A percentile compares a stretch with the other conserved stretches of the same genome.
Evolutionary conservation across 2,888 invertebrate species (phyloP).

Genomic region (Emesis castigata): DNA sequence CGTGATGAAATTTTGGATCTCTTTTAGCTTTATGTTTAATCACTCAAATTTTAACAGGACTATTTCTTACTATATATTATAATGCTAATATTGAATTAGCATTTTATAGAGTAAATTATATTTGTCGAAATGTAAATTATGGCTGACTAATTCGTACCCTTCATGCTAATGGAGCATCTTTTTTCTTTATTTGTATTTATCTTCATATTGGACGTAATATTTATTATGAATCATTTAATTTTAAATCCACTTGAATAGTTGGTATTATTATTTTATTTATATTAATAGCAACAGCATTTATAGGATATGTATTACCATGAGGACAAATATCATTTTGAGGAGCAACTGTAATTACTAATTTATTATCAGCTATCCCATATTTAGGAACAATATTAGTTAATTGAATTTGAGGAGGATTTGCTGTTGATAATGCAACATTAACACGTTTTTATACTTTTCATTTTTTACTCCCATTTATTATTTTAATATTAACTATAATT

Average conservation of each 20-base stretch:
- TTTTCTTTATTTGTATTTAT: constrained; percentile 93
- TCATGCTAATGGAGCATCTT: constrained; percentile 93
- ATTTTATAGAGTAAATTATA: constrained; percentile 91
- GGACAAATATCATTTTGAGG: constrained; percentile 83
- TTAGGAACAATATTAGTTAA: not conserved
- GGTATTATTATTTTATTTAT: constrained; percentile 91
- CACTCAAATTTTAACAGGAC: constrained; percentile 80
- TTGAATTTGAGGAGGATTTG: constrained; percentile 92
- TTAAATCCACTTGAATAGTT: constrained; percentile 89
- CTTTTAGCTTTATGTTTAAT: constrained; percentile 89
- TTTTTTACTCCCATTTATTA: constrained; percentile 92
- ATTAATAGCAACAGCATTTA: constrained; percentile 92
- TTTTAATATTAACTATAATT: constrained; percentile 89
- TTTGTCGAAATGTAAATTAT: constrained; percentile 92
- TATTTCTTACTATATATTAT: constrained; percentile 93
- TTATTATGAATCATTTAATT: constrained; percentile 84
- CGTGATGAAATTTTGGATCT: constrained; percentile 93
- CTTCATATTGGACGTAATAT: constrained; percentile 71
- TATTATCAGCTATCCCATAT: not conserved
- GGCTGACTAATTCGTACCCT: constrained; percentile 91
- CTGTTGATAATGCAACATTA: constrained; percentile 92
- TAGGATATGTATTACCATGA: constrained; percentile 94
- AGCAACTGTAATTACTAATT: not conserved
- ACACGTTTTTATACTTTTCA: constrained; percentile 94
- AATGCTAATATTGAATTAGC: constrained; percentile 89